Conservation (phyloP, 2,797 vertebrate genomes). For the Mormyrus proboscirostris region DNA sequence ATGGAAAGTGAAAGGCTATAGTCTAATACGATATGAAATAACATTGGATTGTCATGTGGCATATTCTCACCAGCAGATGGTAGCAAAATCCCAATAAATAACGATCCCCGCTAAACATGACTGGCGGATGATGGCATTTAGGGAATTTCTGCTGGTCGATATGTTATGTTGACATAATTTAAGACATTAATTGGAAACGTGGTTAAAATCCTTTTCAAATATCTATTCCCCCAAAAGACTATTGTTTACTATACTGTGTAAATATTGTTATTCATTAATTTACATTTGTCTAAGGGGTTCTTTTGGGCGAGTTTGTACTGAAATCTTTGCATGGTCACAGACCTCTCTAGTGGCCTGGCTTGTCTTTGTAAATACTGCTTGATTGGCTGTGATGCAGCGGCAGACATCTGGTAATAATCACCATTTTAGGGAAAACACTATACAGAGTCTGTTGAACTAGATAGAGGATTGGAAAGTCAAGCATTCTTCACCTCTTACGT, state of each 20-base stretch:
- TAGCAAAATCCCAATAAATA: slow-evolving; percentile 24
- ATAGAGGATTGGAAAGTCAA: slow-evolving; percentile 31
- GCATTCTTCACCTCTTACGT: slow-evolving; percentile 23
- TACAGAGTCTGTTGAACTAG: slow-evolving; percentile 26
- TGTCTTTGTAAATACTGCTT: slow-evolving; percentile 5
- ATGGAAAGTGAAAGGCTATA: not conserved
- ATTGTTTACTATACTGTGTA: not conserved
- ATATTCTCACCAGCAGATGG: slow-evolving; percentile 41
- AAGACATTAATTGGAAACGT: not conserved
- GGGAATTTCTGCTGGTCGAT: not conserved
- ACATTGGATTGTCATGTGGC: not conserved
- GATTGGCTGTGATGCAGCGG: slow-evolving; percentile 21
- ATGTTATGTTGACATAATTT: not conserved
- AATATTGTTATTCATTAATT: slow-evolving; percentile 9
- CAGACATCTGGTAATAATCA: slow-evolving; percentile 46
- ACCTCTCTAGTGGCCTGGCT: not conserved
- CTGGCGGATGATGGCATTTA: not conserved
- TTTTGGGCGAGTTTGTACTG: not conserved
- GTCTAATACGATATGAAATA: not conserved
- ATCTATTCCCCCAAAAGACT: not conserved
- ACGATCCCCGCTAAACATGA: not conserved
- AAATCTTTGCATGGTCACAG: not conserved
- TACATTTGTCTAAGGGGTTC: not conserved
- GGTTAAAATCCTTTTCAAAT: not conserved
- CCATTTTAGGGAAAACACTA: slow-evolving; percentile 38